Evolutionary conservation across 1,140 invertebrate genomes (phyloP).

Genomic region (Heterodera schachtii): DNA sequence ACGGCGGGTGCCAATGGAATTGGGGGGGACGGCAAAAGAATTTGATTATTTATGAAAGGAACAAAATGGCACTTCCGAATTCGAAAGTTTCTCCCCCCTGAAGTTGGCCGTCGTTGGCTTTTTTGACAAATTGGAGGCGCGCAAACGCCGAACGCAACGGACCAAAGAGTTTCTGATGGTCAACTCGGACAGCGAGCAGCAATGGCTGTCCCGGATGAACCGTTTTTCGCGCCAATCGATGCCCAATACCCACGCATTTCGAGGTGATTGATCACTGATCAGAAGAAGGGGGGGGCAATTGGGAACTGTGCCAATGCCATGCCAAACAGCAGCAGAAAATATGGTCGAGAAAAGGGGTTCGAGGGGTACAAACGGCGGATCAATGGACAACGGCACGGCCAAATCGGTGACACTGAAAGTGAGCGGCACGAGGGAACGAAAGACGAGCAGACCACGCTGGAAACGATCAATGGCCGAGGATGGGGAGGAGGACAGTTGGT

Average conservation of each 20-base stretch:
- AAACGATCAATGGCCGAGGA: not conserved
- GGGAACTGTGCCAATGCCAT: not conserved
- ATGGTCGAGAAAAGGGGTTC: not conserved
- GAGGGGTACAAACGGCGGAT: not conserved
- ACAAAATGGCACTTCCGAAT: not conserved
- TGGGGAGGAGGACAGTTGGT: constrained; percentile 16
- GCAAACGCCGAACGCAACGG: constrained; percentile 46
- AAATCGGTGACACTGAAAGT: constrained; percentile 14
- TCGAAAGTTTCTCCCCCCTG: not conserved
- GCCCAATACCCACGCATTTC: constrained; percentile 10
- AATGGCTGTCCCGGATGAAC: constrained; percentile 42
- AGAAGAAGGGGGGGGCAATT: not conserved
- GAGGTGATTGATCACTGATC: not conserved
- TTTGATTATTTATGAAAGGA: constrained; percentile 1
- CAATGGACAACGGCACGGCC: constrained; percentile 19
- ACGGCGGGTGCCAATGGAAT: not conserved
- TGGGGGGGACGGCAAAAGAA: not conserved
- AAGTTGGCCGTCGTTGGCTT: constrained; percentile 63
- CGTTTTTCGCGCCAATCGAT: constrained; percentile 29
- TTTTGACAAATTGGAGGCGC: constrained; percentile 62
- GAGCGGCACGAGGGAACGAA: not conserved
- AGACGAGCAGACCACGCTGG: not conserved
- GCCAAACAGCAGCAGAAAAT: constrained; percentile 2
- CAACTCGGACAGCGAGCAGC: constrained; percentile 55
- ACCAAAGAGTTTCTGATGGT: constrained; percentile 55